Base-by-base conservation (phyloP, 2,113 vertebrate species). In the Hippocampus abdominalis region DNA sequence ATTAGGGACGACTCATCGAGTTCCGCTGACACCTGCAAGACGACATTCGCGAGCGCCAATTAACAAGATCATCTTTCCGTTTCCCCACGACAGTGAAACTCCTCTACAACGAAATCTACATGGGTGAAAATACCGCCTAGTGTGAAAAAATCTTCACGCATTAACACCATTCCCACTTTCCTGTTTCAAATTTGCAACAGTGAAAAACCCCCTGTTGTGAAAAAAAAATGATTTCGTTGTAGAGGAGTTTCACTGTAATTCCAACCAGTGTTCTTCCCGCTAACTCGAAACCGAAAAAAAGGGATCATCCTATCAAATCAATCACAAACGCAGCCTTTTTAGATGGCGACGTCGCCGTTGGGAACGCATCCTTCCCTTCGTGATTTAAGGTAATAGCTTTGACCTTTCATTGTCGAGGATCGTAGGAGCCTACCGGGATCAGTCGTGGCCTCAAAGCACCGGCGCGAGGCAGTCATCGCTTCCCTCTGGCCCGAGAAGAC, bases 381-480 rank as follows among this genome's bases (percentile, higher is more conserved):
- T 81, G 84, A 86, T 84, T 82, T 82, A 46, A 84, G 78, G 72
- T 81, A 87, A 87, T 81, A 71, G 77, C 79, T 86, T 85, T 84
- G 84, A 83, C 84, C 88, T 88, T 87, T 84, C 83, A 88, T 81
- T 79, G 85, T 84, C 78, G 27, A 75, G 65, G 68, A 65, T 1
- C 76, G 74, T 32, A 73, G 27, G 56, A 68, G 75, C 62, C 73
- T 32, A 60, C 57, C 27, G 54, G n/a, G 12, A 25, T n/a, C 23
- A 2, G 23, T 1, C 39, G 16, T 18, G 27, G 18, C 20, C 32
- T 39, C 32, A 12, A 21, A 62, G 21, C 59, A 61, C 36, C 2
- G 40, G n/a, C 12, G 44, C 42, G 25, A 8, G 15, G 4, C 63
- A 3, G 42, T 64, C 27, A 64, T 79, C 83, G 69, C 69, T 72